These are phyloP conservation scores for Linepithema humile DNA, from an alignment of 1,140 invertebrate species.

Conservation along the genomic window DNA sequence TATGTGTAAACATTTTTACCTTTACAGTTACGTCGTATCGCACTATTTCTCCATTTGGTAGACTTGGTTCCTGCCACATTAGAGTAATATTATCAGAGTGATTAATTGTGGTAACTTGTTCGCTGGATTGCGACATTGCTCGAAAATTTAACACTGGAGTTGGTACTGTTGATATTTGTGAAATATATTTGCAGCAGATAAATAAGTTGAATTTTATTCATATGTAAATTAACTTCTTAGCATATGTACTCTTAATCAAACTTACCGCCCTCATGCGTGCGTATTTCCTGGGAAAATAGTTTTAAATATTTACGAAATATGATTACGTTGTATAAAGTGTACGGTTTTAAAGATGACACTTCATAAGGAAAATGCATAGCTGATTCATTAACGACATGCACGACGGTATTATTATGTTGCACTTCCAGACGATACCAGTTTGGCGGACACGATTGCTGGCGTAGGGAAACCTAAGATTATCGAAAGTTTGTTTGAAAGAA, in stretches of 20 bases:
- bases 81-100: constrained; percentile 39
- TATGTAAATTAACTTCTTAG: too few species aligned
- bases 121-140: not conserved
- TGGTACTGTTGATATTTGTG: constrained; percentile 46
- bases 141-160: constrained; percentile 25
- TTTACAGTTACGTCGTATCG: constrained; percentile 49
- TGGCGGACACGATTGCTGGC: constrained; percentile 43
- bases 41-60: constrained; percentile 41
- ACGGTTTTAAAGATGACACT: not conserved
- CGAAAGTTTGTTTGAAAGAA: not conserved
- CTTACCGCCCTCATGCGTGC: constrained; percentile 60
- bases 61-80: too few species aligned
- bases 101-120: too few species aligned
- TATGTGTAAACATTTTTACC: constrained; percentile 44
- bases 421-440: constrained; percentile 47
- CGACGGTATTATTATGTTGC: not conserved
- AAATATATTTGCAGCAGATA: not conserved
- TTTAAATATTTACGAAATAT: not conserved
- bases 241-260: not conserved
- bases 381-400: not conserved
- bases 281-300: constrained; percentile 7
- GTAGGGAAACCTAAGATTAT: not conserved
- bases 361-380: not conserved
- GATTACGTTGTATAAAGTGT: constrained; percentile 36
- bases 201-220: not conserved